A percentile compares a stretch with the other conserved stretches of the same genome.
phyloP scores from a whole-genome alignment of 2,797 vertebrate genomes.

The Sebastes hubbsi region DNA sequence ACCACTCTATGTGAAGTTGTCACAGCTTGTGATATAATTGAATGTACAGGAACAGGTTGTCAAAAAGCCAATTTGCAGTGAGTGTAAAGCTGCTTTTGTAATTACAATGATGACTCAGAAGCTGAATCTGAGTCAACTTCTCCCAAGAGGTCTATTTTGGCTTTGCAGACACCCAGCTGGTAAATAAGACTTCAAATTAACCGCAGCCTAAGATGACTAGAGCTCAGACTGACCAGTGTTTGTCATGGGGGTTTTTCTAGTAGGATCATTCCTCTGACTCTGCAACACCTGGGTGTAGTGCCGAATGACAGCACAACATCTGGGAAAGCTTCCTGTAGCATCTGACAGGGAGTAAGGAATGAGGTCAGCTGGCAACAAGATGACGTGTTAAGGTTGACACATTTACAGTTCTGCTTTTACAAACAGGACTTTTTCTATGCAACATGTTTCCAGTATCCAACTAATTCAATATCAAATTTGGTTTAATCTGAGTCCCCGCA shows the following conservation, averaged over 20 bases:
- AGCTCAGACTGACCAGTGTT: slow-evolving; percentile 19
- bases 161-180: slow-evolving; percentile 36
- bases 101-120: slow-evolving; percentile 48
- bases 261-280: background rate
- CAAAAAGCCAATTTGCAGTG: slow-evolving; percentile 6
- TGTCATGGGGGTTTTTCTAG: slow-evolving; percentile 29
- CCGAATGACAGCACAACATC: slow-evolving; percentile 50
- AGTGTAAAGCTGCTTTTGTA: slow-evolving; percentile 18
- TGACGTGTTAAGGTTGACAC: slow-evolving; percentile 12
- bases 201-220: slow-evolving; percentile 3
- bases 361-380: slow-evolving; percentile 46
- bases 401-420: slow-evolving; percentile 17
- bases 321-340: slow-evolving; percentile 43
- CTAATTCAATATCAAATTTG: slow-evolving; percentile 3
- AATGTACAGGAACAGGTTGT: slow-evolving; percentile 6
- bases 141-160: slow-evolving; percentile 31
- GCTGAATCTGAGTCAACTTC: slow-evolving; percentile 43
- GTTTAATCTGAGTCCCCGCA: background rate
- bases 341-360: slow-evolving; percentile 36
- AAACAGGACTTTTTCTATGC: background rate
- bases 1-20: background rate
- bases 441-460: background rate
- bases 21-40: slow-evolving; percentile 8
- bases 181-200: slow-evolving; percentile 39
- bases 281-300: background rate